Evolutionary conservation across 2,797 vertebrate genomes (phyloP), one percentile per base, ranked within the genome.

Genomic region (Falco concolor): DNA sequence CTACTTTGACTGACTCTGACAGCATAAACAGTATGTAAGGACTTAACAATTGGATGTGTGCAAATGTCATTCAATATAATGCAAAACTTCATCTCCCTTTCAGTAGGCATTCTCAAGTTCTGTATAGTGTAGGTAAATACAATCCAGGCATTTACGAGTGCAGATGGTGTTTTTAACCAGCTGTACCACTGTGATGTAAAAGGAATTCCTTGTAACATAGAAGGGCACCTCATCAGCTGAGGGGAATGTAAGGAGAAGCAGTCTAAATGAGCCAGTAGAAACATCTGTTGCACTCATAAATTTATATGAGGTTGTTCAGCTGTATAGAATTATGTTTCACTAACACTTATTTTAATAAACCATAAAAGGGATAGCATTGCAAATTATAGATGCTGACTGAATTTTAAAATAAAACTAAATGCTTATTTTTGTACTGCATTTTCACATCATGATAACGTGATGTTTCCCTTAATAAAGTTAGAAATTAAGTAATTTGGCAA

Each of bases 221-320:
- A 91, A 72, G 84, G 84, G 94, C 87, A 96, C 91, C 87, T 96
- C 92, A 95, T 97, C 95, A 97, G 91, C 88, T 94, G 95, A 97
- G 82, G 70, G 85, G 85, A 97, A 95, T 97, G 95, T 82, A 94
- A 94, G 91, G 69, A 94, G 83, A 90, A 95, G 89, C 1, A 8
- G n/a, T 81, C 57, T 84, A 89, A 97, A 93, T 92, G 83, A 93
- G 91, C 60, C 93, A 84, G 60, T 52, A 93, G 93, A 93, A 96
- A 93, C 96, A 97, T 97, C 97, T 98, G 97, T 96, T 97, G 67
- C 72, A 80, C 82, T 96, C 91, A 90, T 97, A 95, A 97, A 96
- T 94, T 95, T 95, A 89, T 95, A 94, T 92, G 88, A 95, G 91
- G 84, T 78, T 88, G 61, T 93, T 96, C 87, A 96, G 93, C 95